phyloP scores from a whole-genome alignment of 1,140 invertebrate genomes.

The Lepeophtheirus salmonis region DNA sequence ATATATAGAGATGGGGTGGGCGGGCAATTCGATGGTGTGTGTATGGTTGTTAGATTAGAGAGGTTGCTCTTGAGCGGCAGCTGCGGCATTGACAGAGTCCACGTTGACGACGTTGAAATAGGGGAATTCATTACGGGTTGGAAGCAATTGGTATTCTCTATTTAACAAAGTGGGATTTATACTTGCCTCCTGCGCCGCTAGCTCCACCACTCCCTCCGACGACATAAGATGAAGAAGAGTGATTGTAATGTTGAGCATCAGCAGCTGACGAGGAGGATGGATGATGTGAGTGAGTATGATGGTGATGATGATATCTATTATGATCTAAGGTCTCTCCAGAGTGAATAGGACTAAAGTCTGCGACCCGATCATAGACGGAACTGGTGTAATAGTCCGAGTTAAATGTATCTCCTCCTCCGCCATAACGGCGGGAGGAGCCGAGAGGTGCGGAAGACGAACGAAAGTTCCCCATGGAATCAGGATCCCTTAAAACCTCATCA shows the following conservation, averaged over 20 bases:
- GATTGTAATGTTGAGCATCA: not conserved
- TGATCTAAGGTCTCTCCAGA: not conserved
- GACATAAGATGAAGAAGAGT: not conserved
- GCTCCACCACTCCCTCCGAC: not conserved
- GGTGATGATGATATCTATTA: not conserved
- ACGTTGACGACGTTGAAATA: too few species aligned
- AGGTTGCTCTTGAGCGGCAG: not conserved
- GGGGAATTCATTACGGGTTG: too few species aligned
- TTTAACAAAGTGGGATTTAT: constrained; percentile 1
- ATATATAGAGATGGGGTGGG: too few species aligned
- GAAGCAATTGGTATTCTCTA: too few species aligned
- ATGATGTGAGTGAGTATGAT: not conserved
- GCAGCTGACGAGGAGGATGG: not conserved
- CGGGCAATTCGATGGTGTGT: too few species aligned
- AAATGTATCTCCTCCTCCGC: not conserved
- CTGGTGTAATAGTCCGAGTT: constrained; percentile 13
- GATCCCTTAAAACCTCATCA: constrained; percentile 32
- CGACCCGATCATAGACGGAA: constrained; percentile 13
- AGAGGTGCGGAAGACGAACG: not conserved
- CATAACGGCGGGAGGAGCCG: not conserved
- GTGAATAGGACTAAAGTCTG: not conserved
- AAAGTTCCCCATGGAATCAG: not conserved
- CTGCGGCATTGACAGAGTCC: too few species aligned
- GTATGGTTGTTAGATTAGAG: too few species aligned
- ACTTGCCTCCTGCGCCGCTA: not conserved